These are phyloP conservation scores for Hyperoplus immaculatus DNA, from an alignment of 2,797 vertebrate genomes.

Conservation along the genomic window DNA sequence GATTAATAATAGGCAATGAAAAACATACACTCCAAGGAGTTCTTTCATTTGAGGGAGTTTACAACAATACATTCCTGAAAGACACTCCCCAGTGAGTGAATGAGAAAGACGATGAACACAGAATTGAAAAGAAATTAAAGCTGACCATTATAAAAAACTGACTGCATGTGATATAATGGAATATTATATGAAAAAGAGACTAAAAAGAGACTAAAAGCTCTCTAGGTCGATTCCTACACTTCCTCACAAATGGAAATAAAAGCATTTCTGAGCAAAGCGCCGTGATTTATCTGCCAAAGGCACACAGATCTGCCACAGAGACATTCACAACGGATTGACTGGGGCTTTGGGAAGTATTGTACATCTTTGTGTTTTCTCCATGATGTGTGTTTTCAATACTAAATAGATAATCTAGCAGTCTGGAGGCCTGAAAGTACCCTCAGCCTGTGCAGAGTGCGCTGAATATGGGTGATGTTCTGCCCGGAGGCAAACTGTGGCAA, in stretches of 20 bases:
- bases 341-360: conserved; percentile 69
- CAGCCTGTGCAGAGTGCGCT: conserved; percentile 60
- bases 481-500: conserved; percentile 80
- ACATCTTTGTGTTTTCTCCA: conserved; percentile 65
- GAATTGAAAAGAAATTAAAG: conserved; percentile 45
- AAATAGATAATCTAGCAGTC: conserved; percentile 81
- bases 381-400: conserved; percentile 78
- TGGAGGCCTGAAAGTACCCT: conserved; percentile 65
- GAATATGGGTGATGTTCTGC: conserved; percentile 80
- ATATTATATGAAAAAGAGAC: conserved; percentile 29
- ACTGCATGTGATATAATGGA: background rate
- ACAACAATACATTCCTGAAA: conserved; percentile 72
- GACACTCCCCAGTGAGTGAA: conserved; percentile 59
- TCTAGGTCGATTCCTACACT: conserved; percentile 31
- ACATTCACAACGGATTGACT: conserved; percentile 59
- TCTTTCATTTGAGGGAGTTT: conserved; percentile 79
- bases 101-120: conserved; percentile 37
- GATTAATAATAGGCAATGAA: conserved; percentile 80
- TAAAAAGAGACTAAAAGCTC: conserved; percentile 28
- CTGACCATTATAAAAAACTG: conserved; percentile 5
- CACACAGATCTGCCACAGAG: conserved; percentile 49
- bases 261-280: conserved; percentile 44
- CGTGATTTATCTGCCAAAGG: conserved; percentile 71
- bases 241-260: conserved; percentile 34
- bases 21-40: conserved; percentile 80